Conservation (phyloP, 1,140 invertebrate genomes). For the Cataglyphis hispanica region DNA sequence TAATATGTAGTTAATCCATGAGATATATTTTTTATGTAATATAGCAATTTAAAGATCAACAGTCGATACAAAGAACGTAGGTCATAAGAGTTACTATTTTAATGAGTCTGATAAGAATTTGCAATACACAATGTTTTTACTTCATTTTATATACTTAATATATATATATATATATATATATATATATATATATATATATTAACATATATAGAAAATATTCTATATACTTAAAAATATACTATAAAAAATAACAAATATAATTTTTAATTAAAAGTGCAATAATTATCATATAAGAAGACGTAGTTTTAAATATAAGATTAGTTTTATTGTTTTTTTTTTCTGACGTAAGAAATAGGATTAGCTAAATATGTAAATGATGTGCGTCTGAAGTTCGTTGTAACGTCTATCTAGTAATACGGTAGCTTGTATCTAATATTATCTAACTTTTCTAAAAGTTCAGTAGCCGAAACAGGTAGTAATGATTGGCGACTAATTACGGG, state of each 20-base stretch:
- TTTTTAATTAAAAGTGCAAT: too few species aligned
- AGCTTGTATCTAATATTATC: conserved; percentile 69
- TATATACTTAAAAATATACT: neutral
- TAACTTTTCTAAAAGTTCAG: conserved; percentile 64
- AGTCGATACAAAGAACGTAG: neutral
- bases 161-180: too few species aligned
- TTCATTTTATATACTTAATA: conserved; percentile 4
- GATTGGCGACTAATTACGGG: conserved; percentile 76
- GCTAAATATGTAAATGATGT: conserved; percentile 37
- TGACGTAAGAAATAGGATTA: neutral
- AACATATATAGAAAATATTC: neutral
- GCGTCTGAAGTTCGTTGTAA: conserved; percentile 64
- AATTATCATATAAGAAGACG: neutral
- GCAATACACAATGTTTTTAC: neutral
- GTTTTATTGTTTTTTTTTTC: neutral
- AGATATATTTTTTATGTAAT: neutral
- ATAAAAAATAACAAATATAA: neutral
- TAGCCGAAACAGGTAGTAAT: conserved; percentile 57
- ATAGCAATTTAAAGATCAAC: conserved; percentile 5
- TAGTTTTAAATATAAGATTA: neutral
- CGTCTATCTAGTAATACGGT: conserved; percentile 77
- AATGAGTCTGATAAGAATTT: neutral
- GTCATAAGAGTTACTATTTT: neutral
- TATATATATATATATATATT: too few species aligned
- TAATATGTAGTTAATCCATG: neutral